Conservation (phyloP, 2,797 vertebrate species). For the Enteromius treurensis region DNA sequence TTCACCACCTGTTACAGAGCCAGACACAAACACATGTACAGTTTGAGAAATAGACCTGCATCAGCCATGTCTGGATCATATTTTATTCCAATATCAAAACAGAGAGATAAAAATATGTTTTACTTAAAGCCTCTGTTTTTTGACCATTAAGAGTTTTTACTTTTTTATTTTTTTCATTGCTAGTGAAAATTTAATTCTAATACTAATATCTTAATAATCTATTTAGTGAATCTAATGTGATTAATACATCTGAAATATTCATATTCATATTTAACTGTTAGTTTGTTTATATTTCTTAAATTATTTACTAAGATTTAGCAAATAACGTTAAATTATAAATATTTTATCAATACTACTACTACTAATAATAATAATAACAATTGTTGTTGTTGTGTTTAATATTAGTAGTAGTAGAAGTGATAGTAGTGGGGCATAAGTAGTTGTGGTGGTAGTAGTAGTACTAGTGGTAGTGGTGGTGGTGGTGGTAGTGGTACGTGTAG, state of each 20-base stretch:
- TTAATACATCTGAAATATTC: not conserved
- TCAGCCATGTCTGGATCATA: not conserved
- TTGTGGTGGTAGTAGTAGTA: too few relatives aligned
- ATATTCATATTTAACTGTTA: not conserved
- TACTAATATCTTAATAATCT: too few relatives aligned
- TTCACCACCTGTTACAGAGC: constrained; percentile 24
- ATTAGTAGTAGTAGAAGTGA: too few relatives aligned
- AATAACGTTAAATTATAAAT: not conserved
- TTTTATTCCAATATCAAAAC: not conserved
- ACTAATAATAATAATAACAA: not conserved
- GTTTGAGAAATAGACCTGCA: too few relatives aligned
- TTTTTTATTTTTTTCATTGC: too few relatives aligned
- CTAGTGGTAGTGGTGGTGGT: too few relatives aligned
- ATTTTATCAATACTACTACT: not conserved
- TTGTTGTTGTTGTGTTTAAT: not conserved
- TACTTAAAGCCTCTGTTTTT: too few relatives aligned
- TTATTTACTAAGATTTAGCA: not conserved
- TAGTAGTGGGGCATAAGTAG: too few relatives aligned
- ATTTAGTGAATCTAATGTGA: not conserved
- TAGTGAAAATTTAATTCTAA: too few relatives aligned
- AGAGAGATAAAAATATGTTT: not conserved
- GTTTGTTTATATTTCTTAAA: not conserved
- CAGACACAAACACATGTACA: not conserved
- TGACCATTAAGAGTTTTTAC: too few relatives aligned
- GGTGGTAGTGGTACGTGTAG: too few relatives aligned